A percentile compares a stretch with the other conserved stretches of the same genome.
Evolutionary conservation across 2,888 invertebrate species (phyloP).

Genomic region (Euplexia lucipara): DNA sequence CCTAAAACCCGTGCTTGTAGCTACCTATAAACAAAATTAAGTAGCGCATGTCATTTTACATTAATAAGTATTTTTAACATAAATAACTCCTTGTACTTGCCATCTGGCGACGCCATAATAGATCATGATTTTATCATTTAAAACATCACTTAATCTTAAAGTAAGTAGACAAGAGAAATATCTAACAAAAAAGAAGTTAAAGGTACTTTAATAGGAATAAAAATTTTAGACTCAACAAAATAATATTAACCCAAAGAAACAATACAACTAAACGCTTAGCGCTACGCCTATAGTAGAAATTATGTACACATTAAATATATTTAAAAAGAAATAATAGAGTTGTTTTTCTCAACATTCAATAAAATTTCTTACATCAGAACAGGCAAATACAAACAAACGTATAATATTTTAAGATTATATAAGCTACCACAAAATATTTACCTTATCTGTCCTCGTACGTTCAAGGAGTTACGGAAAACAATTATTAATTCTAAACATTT

Average conservation of each 20-base stretch:
- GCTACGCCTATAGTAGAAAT: constrained; percentile 74
- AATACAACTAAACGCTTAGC: constrained; percentile 80
- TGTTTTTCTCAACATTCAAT: constrained; percentile 65
- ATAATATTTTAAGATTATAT: constrained; percentile 26
- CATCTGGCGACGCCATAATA: constrained; percentile 65
- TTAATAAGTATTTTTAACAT: constrained; percentile 72
- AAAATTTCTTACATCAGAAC: constrained; percentile 60
- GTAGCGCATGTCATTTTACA: constrained; percentile 77
- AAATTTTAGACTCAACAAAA: constrained; percentile 84
- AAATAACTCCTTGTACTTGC: constrained; percentile 85
- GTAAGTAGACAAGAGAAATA: constrained; percentile 78
- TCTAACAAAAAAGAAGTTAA: constrained; percentile 81
- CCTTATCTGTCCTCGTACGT: constrained; percentile 47
- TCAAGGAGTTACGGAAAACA: constrained; percentile 65
- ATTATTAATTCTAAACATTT: constrained; percentile 68
- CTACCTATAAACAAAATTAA: constrained; percentile 78
- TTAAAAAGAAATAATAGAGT: constrained; percentile 61
- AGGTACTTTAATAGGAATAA: constrained; percentile 90
- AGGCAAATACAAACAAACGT: constrained; percentile 57
- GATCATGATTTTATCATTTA: constrained; percentile 83
- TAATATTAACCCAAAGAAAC: constrained; percentile 75
- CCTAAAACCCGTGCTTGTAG: constrained; percentile 83
- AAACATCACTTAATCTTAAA: constrained; percentile 75
- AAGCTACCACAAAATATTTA: constrained; percentile 47
- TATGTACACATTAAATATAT: constrained; percentile 78